Percentiles rank a stretch among this genome's conserved stretches.
Conservation (phyloP, 2,888 invertebrate genomes). For the Tyria jacobaeae region DNA sequence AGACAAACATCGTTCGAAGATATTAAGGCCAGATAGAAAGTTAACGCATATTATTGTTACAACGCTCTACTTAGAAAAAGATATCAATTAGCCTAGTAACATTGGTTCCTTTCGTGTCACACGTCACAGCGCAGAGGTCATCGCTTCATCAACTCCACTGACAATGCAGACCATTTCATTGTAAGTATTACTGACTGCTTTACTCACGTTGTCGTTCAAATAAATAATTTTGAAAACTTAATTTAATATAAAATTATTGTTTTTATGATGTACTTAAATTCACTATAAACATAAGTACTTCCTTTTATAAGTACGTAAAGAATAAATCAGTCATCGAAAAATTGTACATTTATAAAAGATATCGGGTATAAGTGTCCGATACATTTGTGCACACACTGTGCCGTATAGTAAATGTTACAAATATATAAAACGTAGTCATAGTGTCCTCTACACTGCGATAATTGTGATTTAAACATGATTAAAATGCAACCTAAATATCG, state of each 20-base stretch:
- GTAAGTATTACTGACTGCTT: background rate
- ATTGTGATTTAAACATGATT: constrained; percentile 57
- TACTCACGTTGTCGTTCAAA: background rate
- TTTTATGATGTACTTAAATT: background rate
- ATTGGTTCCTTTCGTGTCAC: constrained; percentile 77
- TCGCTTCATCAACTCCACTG: constrained; percentile 2
- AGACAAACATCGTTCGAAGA: constrained; percentile 56
- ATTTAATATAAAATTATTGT: too few relatives aligned
- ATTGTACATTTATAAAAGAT: background rate
- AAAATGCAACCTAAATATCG: constrained; percentile 70
- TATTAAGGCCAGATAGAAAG: constrained; percentile 68
- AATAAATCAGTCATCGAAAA: constrained; percentile 12
- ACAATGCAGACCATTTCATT: background rate
- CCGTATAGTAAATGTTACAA: background rate
- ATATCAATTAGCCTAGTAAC: constrained; percentile 70
- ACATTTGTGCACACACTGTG: constrained; percentile 4
- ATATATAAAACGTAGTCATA: background rate
- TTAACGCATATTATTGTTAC: constrained; percentile 58
- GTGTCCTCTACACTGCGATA: constrained; percentile 43
- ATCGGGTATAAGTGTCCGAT: background rate
- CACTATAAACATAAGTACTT: constrained; percentile 1
- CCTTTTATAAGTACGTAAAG: constrained; percentile 16
- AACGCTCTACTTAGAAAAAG: constrained; percentile 65
- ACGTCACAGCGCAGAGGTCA: constrained; percentile 58
- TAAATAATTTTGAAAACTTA: background rate